These are phyloP conservation scores for Tromatobia lineatoria DNA, from an alignment of 2,888 invertebrate genomes.

Conservation along the genomic window DNA sequence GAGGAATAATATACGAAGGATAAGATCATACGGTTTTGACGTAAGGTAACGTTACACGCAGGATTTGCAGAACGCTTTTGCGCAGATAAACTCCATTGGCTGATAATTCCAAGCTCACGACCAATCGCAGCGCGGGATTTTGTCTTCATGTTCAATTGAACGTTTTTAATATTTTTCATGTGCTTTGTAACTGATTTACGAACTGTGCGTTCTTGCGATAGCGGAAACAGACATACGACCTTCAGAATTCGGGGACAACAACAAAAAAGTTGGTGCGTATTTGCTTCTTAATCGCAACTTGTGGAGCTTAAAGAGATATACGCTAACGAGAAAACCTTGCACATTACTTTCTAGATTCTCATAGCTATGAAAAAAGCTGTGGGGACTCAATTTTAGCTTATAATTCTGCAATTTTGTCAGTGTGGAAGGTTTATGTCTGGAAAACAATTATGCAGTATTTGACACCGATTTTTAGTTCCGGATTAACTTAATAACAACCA, in stretches of 20 bases:
- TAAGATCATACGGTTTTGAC: slow-evolving; percentile 5
- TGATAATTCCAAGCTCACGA: background rate
- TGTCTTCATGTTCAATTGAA: background rate
- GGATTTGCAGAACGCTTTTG: background rate
- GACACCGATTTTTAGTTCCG: no score
- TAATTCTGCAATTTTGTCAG: no score
- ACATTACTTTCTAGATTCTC: no score
- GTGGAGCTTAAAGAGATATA: no score
- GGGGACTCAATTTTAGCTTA: no score
- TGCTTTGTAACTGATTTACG: background rate
- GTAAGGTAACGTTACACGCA: background rate
- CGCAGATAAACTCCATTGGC: slow-evolving; percentile 13
- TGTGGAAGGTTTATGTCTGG: no score
- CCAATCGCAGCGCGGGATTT: slow-evolving; percentile 6
- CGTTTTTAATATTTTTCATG: background rate
- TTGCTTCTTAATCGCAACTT: background rate
- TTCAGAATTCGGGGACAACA: background rate
- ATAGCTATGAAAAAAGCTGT: no score
- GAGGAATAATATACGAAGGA: background rate
- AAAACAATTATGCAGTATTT: no score
- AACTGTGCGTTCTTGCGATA: background rate
- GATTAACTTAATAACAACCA: no score
- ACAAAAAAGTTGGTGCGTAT: background rate
- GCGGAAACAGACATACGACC: background rate
- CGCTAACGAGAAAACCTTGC: no score